Percentiles rank a stretch among this genome's conserved stretches.
Evolutionary conservation across 2,797 vertebrate genomes (phyloP).

Genomic region (Meriones psammophilus): DNA sequence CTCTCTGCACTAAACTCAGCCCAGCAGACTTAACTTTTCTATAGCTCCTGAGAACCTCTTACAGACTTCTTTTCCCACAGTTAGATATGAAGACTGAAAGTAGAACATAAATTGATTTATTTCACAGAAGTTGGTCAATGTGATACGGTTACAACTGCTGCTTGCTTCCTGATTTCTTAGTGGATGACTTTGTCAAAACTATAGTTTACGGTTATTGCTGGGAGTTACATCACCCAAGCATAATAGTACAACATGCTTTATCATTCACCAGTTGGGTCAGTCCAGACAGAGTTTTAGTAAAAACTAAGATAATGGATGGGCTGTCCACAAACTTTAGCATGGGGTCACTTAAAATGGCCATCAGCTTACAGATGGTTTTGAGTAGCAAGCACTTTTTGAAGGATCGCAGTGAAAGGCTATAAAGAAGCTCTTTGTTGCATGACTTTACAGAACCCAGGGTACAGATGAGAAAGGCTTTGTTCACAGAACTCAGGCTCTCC

Average conservation of each 20-base stretch:
- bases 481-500: not conserved
- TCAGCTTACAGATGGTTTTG: slow-evolving; percentile 49
- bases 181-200: slow-evolving; percentile 12
- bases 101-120: not conserved
- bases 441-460: not conserved
- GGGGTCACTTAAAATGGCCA: not conserved
- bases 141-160: not conserved
- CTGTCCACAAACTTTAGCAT: not conserved
- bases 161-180: not conserved
- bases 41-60: not conserved
- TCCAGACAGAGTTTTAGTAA: slow-evolving; percentile 3
- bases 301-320: slow-evolving; percentile 5
- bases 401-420: not conserved
- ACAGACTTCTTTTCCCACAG: not conserved
- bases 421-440: slow-evolving; percentile 33
- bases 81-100: not conserved
- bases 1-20: not conserved
- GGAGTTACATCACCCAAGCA: not conserved
- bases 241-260: no score
- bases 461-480: slow-evolving; percentile 11
- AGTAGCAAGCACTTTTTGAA: slow-evolving; percentile 19
- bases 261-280: not conserved
- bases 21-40: not conserved
- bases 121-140: not conserved
- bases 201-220: not conserved